These are phyloP conservation scores for Eupithecia pulchellata DNA, from an alignment of 2,888 invertebrate species.

Conservation along the genomic window DNA sequence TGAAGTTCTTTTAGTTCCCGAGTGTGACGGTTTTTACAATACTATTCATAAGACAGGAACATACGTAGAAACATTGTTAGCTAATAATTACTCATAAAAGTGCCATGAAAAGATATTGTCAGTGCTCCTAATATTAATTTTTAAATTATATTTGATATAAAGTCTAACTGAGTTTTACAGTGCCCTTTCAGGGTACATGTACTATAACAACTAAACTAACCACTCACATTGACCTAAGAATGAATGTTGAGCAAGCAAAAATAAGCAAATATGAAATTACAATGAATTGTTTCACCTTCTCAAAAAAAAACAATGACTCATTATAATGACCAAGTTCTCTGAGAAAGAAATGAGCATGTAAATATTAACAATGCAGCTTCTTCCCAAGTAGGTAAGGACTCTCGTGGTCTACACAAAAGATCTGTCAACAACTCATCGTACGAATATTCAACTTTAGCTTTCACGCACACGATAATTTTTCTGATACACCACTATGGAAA, in stretches of 20 bases:
- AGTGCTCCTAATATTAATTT: not conserved
- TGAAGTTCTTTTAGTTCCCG: too few species aligned
- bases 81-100: not conserved
- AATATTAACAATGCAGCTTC: conserved; percentile 10
- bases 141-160: too few species aligned
- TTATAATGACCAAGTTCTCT: not conserved
- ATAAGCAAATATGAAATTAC: too few species aligned
- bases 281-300: not conserved
- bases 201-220: too few species aligned
- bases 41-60: not conserved
- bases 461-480: conserved; percentile 50
- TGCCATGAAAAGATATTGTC: not conserved
- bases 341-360: not conserved
- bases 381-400: conserved; percentile 12
- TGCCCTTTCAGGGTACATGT: too few species aligned
- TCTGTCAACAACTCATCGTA: conserved; percentile 35
- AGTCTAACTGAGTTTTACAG: too few species aligned
- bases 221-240: too few species aligned
- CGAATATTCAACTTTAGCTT: conserved; percentile 48
- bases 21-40: too few species aligned
- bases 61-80: not conserved
- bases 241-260: too few species aligned
- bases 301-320: not conserved
- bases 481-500: conserved; percentile 37
- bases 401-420: conserved; percentile 26